Conservation (phyloP, 2,113 vertebrate genomes). For the Otolemur garnettii region DNA sequence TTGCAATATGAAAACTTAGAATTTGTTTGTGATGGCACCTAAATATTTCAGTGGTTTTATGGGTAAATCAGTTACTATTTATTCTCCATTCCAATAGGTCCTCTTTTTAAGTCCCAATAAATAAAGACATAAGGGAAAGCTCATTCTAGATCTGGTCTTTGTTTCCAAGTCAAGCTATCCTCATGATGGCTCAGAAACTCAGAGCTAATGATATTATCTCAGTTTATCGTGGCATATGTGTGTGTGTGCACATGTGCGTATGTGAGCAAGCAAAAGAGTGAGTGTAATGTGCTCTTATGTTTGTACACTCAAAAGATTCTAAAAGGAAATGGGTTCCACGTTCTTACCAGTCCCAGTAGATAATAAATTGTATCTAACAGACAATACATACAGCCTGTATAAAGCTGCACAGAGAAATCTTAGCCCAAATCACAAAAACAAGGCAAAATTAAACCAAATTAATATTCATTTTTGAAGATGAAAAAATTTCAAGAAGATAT, state of each 20-base stretch:
- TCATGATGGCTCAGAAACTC: neutral
- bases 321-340: slow-evolving; percentile 41
- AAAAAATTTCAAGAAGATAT: slow-evolving; percentile 41
- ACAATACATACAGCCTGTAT: neutral
- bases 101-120: neutral
- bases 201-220: neutral
- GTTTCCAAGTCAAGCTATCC: neutral
- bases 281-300: neutral
- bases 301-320: neutral
- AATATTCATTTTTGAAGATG: neutral
- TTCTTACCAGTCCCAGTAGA: slow-evolving; percentile 1
- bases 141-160: neutral
- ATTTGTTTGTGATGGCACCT: neutral
- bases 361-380: slow-evolving; percentile 22
- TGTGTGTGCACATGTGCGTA: neutral
- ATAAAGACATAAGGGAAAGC: neutral
- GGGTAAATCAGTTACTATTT: neutral
- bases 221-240: neutral
- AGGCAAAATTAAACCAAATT: neutral
- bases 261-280: neutral
- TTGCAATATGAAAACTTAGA: neutral
- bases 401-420: neutral
- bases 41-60: neutral
- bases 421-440: slow-evolving; percentile 11
- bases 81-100: neutral